Evolutionary conservation across 92 coral and sea anemone genomes (phyloP).

Genomic region (Epizoanthus rinbou): DNA sequence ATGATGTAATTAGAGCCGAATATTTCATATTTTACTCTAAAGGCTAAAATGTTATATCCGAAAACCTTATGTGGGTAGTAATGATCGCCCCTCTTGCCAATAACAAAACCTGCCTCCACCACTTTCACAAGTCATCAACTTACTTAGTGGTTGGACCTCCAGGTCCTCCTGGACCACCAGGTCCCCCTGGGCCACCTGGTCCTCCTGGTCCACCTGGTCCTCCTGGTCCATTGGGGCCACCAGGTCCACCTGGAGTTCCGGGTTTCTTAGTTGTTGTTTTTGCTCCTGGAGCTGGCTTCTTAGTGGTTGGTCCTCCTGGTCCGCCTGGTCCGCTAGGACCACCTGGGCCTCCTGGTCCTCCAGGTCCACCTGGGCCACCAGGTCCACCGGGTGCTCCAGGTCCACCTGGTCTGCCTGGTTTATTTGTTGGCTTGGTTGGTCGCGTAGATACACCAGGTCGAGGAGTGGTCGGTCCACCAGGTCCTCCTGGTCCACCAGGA

Average conservation of each 20-base stretch:
- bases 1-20: too few species aligned
- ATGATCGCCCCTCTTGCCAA: too few species aligned
- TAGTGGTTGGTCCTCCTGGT: constrained; percentile 76
- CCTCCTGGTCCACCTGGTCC: constrained; percentile 77
- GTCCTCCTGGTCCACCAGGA: constrained; percentile 75
- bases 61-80: too few species aligned
- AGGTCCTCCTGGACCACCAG: constrained; percentile 76
- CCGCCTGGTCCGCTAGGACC: constrained; percentile 81
- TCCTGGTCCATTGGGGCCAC: constrained; percentile 77
- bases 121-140: neutral
- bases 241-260: constrained; percentile 58
- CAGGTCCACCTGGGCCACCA: constrained; percentile 79
- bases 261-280: constrained; percentile 48
- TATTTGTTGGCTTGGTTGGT: constrained; percentile 67
- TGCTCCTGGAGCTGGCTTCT: constrained; percentile 48
- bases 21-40: too few species aligned
- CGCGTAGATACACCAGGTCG: constrained; percentile 54
- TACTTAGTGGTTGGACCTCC: constrained; percentile 52
- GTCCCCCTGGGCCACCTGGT: constrained; percentile 70
- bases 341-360: constrained; percentile 69
- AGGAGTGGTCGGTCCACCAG: constrained; percentile 65
- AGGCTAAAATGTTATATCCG: too few species aligned
- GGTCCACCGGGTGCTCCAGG: constrained; percentile 84
- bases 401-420: constrained; percentile 47
- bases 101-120: too few species aligned